These are phyloP conservation scores for Pygoscelis antarcticus DNA, from an alignment of 2,113 vertebrate species.

Conservation along the genomic window DNA sequence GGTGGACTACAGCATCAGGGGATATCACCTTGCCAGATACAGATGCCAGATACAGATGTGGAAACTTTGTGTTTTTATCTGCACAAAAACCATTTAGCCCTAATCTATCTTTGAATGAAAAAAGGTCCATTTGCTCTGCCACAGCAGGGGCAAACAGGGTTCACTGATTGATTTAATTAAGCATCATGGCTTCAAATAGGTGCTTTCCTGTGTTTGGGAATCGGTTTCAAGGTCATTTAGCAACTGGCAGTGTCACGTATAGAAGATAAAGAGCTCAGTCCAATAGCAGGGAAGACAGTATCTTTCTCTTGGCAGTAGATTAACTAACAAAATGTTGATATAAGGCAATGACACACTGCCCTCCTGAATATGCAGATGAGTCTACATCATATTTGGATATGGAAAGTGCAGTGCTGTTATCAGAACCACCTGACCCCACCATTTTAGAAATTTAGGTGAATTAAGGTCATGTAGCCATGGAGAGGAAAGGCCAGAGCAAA, in stretches of 20 bases:
- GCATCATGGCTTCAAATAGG: background rate
- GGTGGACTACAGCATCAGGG: background rate
- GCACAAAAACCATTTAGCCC: background rate
- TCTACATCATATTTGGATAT: background rate
- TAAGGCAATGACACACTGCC: background rate
- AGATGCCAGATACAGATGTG: background rate
- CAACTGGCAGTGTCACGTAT: background rate
- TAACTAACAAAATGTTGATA: background rate
- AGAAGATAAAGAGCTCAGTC: background rate
- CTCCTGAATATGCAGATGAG: background rate
- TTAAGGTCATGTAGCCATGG: background rate
- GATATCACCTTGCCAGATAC: background rate
- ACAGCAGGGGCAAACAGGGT: background rate
- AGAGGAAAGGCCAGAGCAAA: background rate
- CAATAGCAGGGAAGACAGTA: background rate
- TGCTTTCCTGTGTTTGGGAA: background rate
- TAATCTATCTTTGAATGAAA: background rate
- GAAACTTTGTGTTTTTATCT: background rate
- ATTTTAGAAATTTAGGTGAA: background rate
- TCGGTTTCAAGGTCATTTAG: conserved; percentile 1
- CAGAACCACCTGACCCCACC: background rate
- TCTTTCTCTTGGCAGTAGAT: background rate
- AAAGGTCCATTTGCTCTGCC: background rate
- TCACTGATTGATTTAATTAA: background rate
- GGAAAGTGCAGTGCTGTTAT: background rate